A percentile compares a stretch with the other conserved stretches of the same genome.
Evolutionary conservation across 2,797 vertebrate species (phyloP).

Genomic region (Sebastes baramenuke): DNA sequence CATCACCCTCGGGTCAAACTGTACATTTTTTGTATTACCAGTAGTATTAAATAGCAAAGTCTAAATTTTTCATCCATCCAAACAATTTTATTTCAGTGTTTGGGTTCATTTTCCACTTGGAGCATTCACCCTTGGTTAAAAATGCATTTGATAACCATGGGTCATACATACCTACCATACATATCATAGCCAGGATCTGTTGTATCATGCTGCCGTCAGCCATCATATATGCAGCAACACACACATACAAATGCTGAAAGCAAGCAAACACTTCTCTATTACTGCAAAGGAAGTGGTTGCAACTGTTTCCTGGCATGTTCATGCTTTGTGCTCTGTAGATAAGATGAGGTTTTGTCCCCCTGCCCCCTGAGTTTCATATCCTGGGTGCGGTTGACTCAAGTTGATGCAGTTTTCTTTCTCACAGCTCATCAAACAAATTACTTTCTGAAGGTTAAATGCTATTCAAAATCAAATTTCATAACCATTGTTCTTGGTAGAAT

Average conservation of each 20-base stretch:
- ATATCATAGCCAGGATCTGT: neutral
- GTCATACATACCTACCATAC: neutral
- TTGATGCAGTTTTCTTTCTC: neutral
- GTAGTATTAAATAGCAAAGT: neutral
- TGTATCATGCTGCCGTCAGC: neutral
- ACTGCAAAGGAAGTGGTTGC: conserved; percentile 51
- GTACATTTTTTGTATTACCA: neutral
- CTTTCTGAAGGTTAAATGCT: neutral
- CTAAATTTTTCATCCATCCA: neutral
- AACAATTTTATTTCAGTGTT: neutral
- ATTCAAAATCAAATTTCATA: neutral
- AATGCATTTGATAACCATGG: neutral
- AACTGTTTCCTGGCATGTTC: conserved; percentile 28
- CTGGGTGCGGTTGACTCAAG: neutral
- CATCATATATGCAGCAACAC: conserved; percentile 9
- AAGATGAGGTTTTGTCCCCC: neutral
- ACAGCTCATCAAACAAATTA: neutral
- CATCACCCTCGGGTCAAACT: neutral
- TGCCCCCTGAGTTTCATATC: neutral
- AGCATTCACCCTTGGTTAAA: neutral
- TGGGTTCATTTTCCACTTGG: neutral
- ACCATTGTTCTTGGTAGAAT: neutral
- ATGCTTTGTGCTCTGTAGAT: neutral
- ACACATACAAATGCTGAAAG: neutral
- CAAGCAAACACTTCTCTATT: conserved; percentile 38